Percentiles rank a stretch among this genome's conserved stretches.
These are phyloP conservation scores for Drosophila virilis DNA, from an alignment of 1,140 invertebrate species.

Conservation along the genomic window DNA sequence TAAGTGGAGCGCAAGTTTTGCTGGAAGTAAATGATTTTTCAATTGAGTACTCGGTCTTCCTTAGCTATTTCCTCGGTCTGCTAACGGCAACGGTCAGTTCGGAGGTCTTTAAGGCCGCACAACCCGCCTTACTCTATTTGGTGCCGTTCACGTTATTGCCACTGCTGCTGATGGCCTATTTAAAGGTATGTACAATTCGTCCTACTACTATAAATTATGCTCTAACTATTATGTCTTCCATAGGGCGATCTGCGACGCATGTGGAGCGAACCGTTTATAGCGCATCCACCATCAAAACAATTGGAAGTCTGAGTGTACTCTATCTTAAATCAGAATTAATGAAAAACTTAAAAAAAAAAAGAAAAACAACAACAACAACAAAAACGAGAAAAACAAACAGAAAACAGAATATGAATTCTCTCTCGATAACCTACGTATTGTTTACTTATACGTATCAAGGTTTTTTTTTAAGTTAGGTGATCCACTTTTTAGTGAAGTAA, in stretches of 20 bases:
- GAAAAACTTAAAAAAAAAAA: slow-evolving; percentile 45
- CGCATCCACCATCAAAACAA: slow-evolving; percentile 87
- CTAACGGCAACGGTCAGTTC: slow-evolving; percentile 98
- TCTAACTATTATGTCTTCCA: background rate
- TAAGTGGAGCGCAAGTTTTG: slow-evolving; percentile 36
- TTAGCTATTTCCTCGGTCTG: slow-evolving; percentile 95
- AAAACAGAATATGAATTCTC: slow-evolving; percentile 47
- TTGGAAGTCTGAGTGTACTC: slow-evolving; percentile 84
- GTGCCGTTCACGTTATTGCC: slow-evolving; percentile 98
- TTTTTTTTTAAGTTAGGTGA: slow-evolving; percentile 72
- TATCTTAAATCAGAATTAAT: slow-evolving; percentile 59
- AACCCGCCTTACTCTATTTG: slow-evolving; percentile 97
- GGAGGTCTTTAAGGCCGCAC: slow-evolving; percentile 98
- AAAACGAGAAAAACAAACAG: slow-evolving; percentile 35
- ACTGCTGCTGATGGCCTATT: slow-evolving; percentile 97
- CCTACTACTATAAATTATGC: background rate
- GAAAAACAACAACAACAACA: slow-evolving; percentile 24
- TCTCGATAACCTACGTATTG: slow-evolving; percentile 71
- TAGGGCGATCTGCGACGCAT: slow-evolving; percentile 97
- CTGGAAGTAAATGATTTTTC: background rate
- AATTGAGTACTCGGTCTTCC: background rate
- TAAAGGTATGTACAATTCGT: slow-evolving; percentile 89
- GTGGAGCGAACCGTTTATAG: slow-evolving; percentile 99
- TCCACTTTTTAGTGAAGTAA: slow-evolving; percentile 70
- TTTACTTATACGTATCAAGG: slow-evolving; percentile 67